Conservation (phyloP, 2,113 vertebrate species). For the Oncorhynchus clarkii region DNA sequence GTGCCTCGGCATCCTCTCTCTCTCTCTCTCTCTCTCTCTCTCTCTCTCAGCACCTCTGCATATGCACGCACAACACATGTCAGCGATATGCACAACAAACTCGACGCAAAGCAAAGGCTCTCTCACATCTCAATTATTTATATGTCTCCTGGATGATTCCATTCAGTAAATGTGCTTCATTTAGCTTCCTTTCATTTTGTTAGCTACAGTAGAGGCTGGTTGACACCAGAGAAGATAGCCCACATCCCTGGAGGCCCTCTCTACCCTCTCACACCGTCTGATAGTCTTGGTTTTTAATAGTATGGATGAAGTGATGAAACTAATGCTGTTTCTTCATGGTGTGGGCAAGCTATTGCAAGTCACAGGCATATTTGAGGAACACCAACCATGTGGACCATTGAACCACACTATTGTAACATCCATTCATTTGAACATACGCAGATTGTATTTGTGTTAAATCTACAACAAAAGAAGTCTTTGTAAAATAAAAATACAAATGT, state of each 20-base stretch:
- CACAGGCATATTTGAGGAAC: slow-evolving; percentile 69
- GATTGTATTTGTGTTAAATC: too few relatives aligned
- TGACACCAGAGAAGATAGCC: slow-evolving; percentile 2
- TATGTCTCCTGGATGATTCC: slow-evolving; percentile 22
- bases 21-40: slow-evolving; percentile 49
- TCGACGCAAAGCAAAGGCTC: slow-evolving; percentile 33
- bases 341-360: slow-evolving; percentile 73
- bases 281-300: background rate
- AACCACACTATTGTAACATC: too few relatives aligned
- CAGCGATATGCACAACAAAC: slow-evolving; percentile 45
- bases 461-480: too few relatives aligned
- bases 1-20: slow-evolving; percentile 65
- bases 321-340: slow-evolving; percentile 15
- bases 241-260: slow-evolving; percentile 23
- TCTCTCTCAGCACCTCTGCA: slow-evolving; percentile 59
- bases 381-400: too few relatives aligned
- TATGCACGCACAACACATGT: slow-evolving; percentile 42
- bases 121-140: slow-evolving; percentile 47
- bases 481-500: too few relatives aligned
- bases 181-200: slow-evolving; percentile 35
- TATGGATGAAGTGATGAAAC: too few relatives aligned
- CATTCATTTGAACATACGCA: too few relatives aligned
- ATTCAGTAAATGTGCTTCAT: slow-evolving; percentile 30
- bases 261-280: background rate
- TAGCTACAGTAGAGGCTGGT: slow-evolving; percentile 20